Evolutionary conservation across 1,140 invertebrate species (phyloP).

Genomic region (Drosophila prosaltans): DNA sequence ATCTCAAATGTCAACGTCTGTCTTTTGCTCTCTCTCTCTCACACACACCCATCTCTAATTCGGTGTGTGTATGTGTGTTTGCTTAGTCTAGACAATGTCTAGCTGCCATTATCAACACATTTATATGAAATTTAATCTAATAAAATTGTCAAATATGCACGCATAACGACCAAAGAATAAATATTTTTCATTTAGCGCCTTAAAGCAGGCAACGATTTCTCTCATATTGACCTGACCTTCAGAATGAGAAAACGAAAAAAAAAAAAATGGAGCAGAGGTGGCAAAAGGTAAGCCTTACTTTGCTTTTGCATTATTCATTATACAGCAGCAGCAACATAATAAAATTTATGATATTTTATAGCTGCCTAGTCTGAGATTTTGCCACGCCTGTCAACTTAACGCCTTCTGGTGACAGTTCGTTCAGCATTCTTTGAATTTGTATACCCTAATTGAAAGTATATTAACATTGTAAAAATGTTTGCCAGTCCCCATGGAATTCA

Average conservation of each 20-base stretch:
- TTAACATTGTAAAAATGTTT: not conserved
- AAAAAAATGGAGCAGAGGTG: not conserved
- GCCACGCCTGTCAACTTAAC: slow-evolving; percentile 63
- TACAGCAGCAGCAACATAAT: slow-evolving; percentile 43
- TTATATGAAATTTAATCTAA: slow-evolving; percentile 76
- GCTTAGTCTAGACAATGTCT: slow-evolving; percentile 70
- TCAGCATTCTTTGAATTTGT: not conserved
- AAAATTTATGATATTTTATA: slow-evolving; percentile 75
- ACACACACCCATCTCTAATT: slow-evolving; percentile 1
- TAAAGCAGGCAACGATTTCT: slow-evolving; percentile 32
- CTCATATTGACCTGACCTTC: slow-evolving; percentile 59
- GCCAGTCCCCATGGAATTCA: too few relatives aligned
- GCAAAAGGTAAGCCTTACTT: slow-evolving; percentile 38
- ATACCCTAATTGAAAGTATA: not conserved
- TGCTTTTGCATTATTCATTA: slow-evolving; percentile 53
- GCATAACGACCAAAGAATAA: slow-evolving; percentile 20
- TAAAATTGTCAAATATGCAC: slow-evolving; percentile 67
- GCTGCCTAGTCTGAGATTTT: slow-evolving; percentile 59
- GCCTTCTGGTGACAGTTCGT: slow-evolving; percentile 58
- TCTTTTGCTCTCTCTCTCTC: slow-evolving; percentile 10
- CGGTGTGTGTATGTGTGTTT: slow-evolving; percentile 34
- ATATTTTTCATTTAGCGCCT: slow-evolving; percentile 16
- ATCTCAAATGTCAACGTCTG: slow-evolving; percentile 63
- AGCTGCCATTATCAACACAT: slow-evolving; percentile 71
- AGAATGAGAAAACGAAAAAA: slow-evolving; percentile 10